Conservation (phyloP, 2,113 vertebrate genomes). For the Chrysochloris asiatica region DNA sequence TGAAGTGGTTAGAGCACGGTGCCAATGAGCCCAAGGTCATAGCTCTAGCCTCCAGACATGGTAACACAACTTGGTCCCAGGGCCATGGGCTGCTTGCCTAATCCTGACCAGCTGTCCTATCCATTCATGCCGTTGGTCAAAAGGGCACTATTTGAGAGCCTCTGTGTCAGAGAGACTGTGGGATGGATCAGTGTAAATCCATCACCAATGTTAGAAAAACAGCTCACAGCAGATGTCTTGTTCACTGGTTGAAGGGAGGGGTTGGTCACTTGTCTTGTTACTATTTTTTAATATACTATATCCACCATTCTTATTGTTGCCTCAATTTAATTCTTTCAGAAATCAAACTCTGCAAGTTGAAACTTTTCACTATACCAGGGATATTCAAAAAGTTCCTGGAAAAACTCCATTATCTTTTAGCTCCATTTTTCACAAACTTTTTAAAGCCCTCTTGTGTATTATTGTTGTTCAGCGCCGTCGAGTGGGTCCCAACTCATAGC, state of each 20-base stretch:
- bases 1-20: slow-evolving; percentile 19
- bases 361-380: background rate
- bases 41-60: background rate
- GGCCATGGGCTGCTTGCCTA: slow-evolving; percentile 35
- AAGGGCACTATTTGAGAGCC: slow-evolving; percentile 51
- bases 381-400: no score
- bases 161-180: slow-evolving; percentile 52
- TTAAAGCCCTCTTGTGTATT: no score
- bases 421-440: no score
- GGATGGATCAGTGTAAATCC: slow-evolving; percentile 64
- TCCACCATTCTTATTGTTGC: slow-evolving; percentile 21
- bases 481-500: no score
- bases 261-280: background rate
- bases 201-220: slow-evolving; percentile 51
- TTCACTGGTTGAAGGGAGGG: background rate
- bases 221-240: slow-evolving; percentile 54
- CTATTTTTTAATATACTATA: slow-evolving; percentile 38
- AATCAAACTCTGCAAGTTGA: slow-evolving; percentile 17
- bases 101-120: slow-evolving; percentile 72
- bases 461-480: no score
- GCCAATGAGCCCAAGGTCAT: slow-evolving; percentile 44
- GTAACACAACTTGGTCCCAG: slow-evolving; percentile 28
- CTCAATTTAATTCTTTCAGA: slow-evolving; percentile 7
- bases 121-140: slow-evolving; percentile 53
- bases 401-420: no score